Evolutionary conservation across 2,113 vertebrate genomes (phyloP).

Genomic region (Ornithorhynchus anatinus): DNA sequence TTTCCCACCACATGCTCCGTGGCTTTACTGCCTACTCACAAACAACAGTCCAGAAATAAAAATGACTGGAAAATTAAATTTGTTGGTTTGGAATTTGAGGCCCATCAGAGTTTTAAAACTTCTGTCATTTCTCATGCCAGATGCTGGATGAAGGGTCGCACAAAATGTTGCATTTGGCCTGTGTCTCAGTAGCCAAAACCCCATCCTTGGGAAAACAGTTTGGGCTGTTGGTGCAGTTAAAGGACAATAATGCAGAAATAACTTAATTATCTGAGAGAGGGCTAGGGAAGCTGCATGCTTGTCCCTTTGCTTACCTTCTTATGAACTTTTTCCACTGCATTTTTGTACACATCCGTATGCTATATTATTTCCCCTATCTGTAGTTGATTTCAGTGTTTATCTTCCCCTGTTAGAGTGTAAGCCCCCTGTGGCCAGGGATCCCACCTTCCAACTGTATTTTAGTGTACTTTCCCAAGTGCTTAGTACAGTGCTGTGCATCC

Average conservation of each 20-base stretch:
- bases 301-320: no score
- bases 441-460: no score
- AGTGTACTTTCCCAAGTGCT: no score
- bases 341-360: no score
- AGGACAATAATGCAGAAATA: not conserved
- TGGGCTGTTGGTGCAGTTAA: not conserved
- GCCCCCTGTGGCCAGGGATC: not conserved
- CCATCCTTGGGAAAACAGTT: not conserved
- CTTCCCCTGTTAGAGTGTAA: not conserved
- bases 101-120: no score
- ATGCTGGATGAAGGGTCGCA: slow-evolving; percentile 21
- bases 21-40: no score
- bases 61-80: no score
- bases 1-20: no score
- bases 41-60: no score
- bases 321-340: no score
- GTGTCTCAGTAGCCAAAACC: slow-evolving; percentile 42
- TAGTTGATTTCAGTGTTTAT: not conserved
- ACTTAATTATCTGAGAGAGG: not conserved
- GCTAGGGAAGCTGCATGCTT: not conserved
- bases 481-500: no score
- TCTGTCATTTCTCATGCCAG: slow-evolving; percentile 33
- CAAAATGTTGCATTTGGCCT: slow-evolving; percentile 45
- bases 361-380: not conserved
- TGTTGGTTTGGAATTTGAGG: no score